Evolutionary conservation across 2,797 vertebrate genomes (phyloP).

Genomic region (Gymnodraco acuticeps): DNA sequence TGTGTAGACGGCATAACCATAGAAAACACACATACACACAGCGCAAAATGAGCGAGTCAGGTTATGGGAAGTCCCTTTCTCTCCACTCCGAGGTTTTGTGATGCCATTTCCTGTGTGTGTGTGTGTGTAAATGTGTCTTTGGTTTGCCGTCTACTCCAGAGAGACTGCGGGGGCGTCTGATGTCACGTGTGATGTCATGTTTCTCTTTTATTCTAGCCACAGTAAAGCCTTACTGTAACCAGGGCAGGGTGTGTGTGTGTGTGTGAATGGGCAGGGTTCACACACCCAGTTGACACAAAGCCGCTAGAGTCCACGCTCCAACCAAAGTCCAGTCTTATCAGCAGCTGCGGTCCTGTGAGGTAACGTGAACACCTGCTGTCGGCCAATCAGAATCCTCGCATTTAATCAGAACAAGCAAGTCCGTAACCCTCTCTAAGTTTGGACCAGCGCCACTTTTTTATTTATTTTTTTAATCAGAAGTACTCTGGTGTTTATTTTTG

Average conservation of each 20-base stretch:
- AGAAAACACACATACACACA: slow-evolving; percentile 34
- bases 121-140: slow-evolving; percentile 45
- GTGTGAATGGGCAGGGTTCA: slow-evolving; percentile 1
- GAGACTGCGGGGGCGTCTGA: slow-evolving; percentile 60
- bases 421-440: not conserved
- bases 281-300: slow-evolving; percentile 23
- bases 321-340: slow-evolving; percentile 45
- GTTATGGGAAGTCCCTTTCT: slow-evolving; percentile 74
- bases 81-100: slow-evolving; percentile 66
- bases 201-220: slow-evolving; percentile 66
- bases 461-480: slow-evolving; percentile 3
- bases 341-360: slow-evolving; percentile 4
- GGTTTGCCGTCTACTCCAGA: slow-evolving; percentile 41
- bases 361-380: slow-evolving; percentile 5
- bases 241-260: slow-evolving; percentile 35
- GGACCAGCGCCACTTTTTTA: not conserved
- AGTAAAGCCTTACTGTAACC: slow-evolving; percentile 56
- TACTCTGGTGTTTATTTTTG: not conserved
- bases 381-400: slow-evolving; percentile 42
- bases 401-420: slow-evolving; percentile 2
- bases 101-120: slow-evolving; percentile 64
- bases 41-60: slow-evolving; percentile 44
- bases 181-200: slow-evolving; percentile 73
- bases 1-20: slow-evolving; percentile 27
- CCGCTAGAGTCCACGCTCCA: slow-evolving; percentile 29